Conservation (phyloP, 2,888 invertebrate species). For the Oxyteleia sp. region DNA sequence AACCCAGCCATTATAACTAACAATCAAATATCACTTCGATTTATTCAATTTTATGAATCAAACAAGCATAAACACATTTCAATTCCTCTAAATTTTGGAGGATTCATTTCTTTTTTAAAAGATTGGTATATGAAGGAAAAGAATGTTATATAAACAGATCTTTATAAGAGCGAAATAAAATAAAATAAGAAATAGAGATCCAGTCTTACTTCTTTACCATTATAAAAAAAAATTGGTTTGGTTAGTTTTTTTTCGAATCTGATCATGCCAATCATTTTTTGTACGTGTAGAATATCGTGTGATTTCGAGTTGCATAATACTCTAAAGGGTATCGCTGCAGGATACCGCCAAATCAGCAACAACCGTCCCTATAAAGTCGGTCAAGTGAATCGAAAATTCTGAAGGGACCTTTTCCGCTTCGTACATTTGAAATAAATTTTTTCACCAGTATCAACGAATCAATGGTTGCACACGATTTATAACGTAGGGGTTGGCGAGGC, state of each 20-base stretch:
- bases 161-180: no score
- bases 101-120: no score
- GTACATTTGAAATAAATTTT: slow-evolving; percentile 75
- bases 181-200: no score
- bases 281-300: slow-evolving; percentile 22
- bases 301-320: slow-evolving; percentile 59
- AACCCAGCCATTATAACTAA: no score
- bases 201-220: neutral
- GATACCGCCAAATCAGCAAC: slow-evolving; percentile 76
- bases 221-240: neutral
- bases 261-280: slow-evolving; percentile 67
- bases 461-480: slow-evolving; percentile 70
- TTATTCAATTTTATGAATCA: no score
- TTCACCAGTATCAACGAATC: slow-evolving; percentile 71
- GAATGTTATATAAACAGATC: no score
- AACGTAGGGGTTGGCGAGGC: slow-evolving; percentile 60
- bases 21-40: no score
- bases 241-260: slow-evolving; percentile 44
- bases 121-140: no score
- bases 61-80: no score
- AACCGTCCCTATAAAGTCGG: slow-evolving; percentile 80
- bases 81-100: no score
- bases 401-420: slow-evolving; percentile 69
- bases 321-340: slow-evolving; percentile 71
- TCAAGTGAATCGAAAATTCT: slow-evolving; percentile 81